Conservation (phyloP, 2,113 vertebrate species). For the Ciconia boyciana region DNA sequence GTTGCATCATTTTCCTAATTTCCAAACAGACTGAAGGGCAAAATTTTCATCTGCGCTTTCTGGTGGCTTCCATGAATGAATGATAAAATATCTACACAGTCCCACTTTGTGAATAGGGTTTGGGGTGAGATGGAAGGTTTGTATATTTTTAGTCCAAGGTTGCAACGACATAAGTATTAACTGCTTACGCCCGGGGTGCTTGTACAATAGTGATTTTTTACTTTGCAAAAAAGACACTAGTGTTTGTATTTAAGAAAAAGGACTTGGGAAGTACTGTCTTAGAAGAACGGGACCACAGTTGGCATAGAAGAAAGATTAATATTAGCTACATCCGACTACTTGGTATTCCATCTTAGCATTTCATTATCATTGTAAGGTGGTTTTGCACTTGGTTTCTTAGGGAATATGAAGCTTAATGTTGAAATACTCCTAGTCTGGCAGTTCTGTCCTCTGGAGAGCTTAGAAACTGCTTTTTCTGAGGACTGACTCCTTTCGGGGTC, state of each 20-base stretch:
- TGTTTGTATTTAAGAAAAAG: background rate
- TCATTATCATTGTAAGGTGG: background rate
- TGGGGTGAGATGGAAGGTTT: background rate
- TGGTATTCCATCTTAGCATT: background rate
- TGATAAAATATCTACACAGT: background rate
- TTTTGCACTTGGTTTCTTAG: background rate
- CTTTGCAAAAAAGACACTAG: background rate
- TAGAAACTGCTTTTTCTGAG: background rate
- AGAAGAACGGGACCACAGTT: background rate
- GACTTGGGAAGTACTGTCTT: background rate
- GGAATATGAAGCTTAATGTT: background rate
- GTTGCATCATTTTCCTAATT: conserved; percentile 8
- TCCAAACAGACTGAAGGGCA: conserved; percentile 1
- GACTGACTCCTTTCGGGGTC: background rate
- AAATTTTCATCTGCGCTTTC: conserved; percentile 22
- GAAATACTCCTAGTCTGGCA: background rate
- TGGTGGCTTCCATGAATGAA: conserved; percentile 25
- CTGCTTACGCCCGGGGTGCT: background rate
- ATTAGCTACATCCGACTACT: background rate
- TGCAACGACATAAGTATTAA: background rate
- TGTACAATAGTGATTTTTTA: background rate
- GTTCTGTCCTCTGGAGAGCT: background rate
- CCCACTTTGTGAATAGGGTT: background rate
- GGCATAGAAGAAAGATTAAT: background rate
- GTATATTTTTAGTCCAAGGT: background rate